phyloP scores from a whole-genome alignment of 2,888 invertebrate genomes.

The Drosophila cyrtoloma region DNA sequence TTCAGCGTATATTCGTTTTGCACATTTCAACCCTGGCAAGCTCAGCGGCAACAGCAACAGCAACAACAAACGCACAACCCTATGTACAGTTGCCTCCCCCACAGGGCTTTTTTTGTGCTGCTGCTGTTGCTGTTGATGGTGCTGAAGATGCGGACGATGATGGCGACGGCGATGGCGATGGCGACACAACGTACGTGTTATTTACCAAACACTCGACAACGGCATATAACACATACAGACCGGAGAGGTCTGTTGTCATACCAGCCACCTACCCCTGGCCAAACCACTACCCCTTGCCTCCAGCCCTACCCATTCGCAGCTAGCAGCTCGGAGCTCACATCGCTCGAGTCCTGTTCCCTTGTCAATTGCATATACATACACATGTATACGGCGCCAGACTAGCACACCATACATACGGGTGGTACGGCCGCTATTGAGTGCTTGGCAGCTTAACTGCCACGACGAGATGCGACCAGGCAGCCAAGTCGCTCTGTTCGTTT shows the following conservation, averaged over 20 bases:
- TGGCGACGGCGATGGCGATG: conserved; percentile 64
- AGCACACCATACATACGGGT: conserved; percentile 16
- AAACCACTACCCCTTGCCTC: background rate
- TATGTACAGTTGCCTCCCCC: conserved; percentile 49
- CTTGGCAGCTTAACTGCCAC: conserved; percentile 31
- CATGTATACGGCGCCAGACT: conserved; percentile 10
- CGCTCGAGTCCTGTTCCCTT: conserved; percentile 12
- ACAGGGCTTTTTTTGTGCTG: background rate
- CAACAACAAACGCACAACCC: conserved; percentile 45
- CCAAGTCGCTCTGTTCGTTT: conserved; percentile 30
- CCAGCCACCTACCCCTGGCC: background rate
- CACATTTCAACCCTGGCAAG: conserved; percentile 72
- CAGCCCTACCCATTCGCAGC: background rate
- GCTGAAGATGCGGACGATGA: conserved; percentile 59
- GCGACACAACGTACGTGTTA: conserved; percentile 84
- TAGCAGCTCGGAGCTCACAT: background rate
- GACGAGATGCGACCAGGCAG: conserved; percentile 21
- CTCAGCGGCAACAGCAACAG: conserved; percentile 35
- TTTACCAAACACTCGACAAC: conserved; percentile 83
- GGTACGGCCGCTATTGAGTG: conserved; percentile 19
- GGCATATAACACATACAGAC: conserved; percentile 68
- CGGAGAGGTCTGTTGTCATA: conserved; percentile 37
- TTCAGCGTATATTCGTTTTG: conserved; percentile 46
- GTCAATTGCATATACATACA: background rate
- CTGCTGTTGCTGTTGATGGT: conserved; percentile 33